Conservation (phyloP, 1,140 invertebrate species). For the Mizuhopecten yessoensis region DNA sequence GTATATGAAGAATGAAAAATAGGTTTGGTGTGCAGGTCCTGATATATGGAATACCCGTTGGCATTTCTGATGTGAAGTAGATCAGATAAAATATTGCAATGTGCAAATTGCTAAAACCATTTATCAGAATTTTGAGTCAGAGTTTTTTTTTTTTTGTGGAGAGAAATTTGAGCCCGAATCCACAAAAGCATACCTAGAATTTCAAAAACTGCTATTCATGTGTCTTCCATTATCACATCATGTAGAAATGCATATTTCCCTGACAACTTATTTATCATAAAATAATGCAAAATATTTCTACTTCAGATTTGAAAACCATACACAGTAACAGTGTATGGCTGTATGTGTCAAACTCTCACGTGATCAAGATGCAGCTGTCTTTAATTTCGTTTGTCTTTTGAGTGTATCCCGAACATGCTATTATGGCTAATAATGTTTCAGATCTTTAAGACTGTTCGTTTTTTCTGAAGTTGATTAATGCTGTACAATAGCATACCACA, state of each 20-base stretch:
- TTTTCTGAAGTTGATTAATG: background rate
- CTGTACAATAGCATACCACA: background rate
- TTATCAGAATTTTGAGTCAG: background rate
- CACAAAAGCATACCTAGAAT: background rate
- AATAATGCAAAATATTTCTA: background rate
- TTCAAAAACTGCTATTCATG: background rate
- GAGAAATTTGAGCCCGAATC: background rate
- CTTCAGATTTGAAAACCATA: background rate
- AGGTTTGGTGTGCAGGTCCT: background rate
- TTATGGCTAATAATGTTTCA: background rate
- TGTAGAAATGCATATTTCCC: slow-evolving; percentile 8
- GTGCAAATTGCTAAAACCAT: background rate
- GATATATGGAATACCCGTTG: background rate
- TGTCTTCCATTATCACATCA: background rate
- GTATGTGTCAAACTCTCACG: slow-evolving; percentile 9
- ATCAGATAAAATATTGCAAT: background rate
- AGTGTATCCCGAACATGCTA: background rate
- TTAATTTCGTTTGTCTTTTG: slow-evolving; percentile 19
- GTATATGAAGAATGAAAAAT: too few species aligned
- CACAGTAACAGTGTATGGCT: background rate
- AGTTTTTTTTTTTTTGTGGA: background rate
- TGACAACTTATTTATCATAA: slow-evolving; percentile 30
- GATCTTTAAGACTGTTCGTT: too few species aligned
- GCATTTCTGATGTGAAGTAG: background rate
- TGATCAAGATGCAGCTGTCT: slow-evolving; percentile 22